These are phyloP conservation scores for Lemur catta DNA, from an alignment of 2,797 vertebrate species.

Conservation along the genomic window DNA sequence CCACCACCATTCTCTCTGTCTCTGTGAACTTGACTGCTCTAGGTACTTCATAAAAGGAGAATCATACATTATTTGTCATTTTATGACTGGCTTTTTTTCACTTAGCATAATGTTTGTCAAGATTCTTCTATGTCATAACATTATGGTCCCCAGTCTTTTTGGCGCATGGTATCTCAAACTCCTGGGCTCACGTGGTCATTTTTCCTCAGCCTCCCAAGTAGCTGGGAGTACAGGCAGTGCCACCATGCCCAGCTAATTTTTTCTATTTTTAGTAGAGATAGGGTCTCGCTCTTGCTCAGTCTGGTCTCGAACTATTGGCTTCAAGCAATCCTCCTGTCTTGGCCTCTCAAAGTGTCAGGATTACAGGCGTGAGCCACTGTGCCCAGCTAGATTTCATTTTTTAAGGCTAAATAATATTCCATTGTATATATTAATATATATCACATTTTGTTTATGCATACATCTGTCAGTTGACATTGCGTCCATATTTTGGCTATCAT, in stretches of 20 bases:
- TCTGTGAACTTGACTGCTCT: not conserved
- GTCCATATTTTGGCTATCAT: not conserved
- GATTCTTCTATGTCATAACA: not conserved
- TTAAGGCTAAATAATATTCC: not conserved
- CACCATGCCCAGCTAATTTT: not conserved
- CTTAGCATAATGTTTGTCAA: not conserved
- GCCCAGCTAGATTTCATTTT: not conserved
- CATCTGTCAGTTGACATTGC: not conserved
- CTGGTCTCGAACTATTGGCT: not conserved
- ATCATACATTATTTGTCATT: not conserved
- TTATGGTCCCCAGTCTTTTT: no score
- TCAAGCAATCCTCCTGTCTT: not conserved
- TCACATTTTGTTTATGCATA: not conserved
- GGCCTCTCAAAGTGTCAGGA: not conserved
- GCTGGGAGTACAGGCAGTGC: not conserved
- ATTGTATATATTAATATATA: not conserved
- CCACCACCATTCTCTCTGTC: not conserved
- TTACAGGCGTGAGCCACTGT: not conserved
- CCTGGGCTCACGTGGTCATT: not conserved
- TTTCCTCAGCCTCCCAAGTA: not conserved
- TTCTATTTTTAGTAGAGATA: not conserved
- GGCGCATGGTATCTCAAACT: not conserved
- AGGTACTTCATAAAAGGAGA: not conserved
- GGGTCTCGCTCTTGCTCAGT: not conserved
- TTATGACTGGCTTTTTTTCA: not conserved